Conservation (phyloP, 1,140 invertebrate species). For the Drosophila serrata region DNA sequence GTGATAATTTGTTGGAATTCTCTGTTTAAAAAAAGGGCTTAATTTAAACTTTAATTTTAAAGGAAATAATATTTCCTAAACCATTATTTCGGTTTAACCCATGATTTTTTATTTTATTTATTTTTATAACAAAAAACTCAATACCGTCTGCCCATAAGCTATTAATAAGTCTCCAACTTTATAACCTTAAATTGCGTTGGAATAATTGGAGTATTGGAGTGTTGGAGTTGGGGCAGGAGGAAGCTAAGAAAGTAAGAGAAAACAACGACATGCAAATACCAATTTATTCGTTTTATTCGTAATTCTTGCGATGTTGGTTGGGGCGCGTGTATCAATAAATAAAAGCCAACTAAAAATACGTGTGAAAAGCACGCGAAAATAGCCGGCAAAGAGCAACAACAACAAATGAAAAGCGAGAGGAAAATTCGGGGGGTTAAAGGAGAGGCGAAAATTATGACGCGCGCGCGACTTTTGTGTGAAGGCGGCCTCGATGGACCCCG, state of each 20-base stretch:
- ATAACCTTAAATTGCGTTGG: too few relatives aligned
- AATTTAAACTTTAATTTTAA: background rate
- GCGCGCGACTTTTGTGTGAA: constrained; percentile 30
- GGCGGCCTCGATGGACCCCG: constrained; percentile 34
- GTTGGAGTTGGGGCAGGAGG: background rate
- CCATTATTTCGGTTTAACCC: too few relatives aligned
- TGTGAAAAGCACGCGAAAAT: constrained; percentile 55
- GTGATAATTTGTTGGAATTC: background rate
- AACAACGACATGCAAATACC: constrained; percentile 30
- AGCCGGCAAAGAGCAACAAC: constrained; percentile 31
- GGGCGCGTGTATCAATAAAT: constrained; percentile 76
- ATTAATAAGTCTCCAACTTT: too few relatives aligned
- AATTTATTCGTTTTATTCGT: constrained; percentile 18
- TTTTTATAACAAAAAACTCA: too few relatives aligned
- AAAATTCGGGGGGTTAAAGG: background rate
- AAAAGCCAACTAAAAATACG: constrained; percentile 75
- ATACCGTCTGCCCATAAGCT: too few relatives aligned
- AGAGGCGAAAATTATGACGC: constrained; percentile 38
- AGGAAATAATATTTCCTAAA: background rate
- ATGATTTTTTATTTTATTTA: too few relatives aligned
- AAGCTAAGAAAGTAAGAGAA: background rate
- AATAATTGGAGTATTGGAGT: background rate
- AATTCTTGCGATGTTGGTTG: constrained; percentile 22
- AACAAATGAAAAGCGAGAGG: constrained; percentile 10
- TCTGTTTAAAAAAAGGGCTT: background rate